A percentile compares a stretch with the other conserved stretches of the same genome.
phyloP scores from a whole-genome alignment of 2,113 vertebrate genomes.

The Microcebus murinus region DNA sequence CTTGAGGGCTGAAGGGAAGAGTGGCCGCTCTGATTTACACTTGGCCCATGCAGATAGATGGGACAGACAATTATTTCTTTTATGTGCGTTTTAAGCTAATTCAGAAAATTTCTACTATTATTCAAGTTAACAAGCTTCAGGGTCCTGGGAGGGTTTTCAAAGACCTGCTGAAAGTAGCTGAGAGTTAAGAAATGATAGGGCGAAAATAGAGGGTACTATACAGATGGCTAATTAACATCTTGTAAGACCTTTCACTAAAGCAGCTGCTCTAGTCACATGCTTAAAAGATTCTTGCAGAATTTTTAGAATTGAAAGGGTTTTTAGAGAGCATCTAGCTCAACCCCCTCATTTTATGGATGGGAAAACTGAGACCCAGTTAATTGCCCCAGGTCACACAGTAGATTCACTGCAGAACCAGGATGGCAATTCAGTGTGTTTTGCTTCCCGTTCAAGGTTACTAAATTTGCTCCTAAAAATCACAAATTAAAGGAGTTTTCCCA shows the following conservation, averaged over 20 bases:
- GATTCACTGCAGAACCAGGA: slow-evolving; percentile 13
- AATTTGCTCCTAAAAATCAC: slow-evolving; percentile 39
- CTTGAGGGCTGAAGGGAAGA: slow-evolving; percentile 29
- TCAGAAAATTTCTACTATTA: slow-evolving; percentile 76
- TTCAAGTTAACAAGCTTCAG: slow-evolving; percentile 75
- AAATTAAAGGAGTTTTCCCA: not conserved
- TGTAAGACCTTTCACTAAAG: slow-evolving; percentile 74
- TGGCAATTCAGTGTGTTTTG: not conserved
- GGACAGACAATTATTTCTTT: slow-evolving; percentile 73
- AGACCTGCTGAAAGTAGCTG: slow-evolving; percentile 68
- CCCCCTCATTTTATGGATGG: slow-evolving; percentile 75
- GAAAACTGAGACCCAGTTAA: slow-evolving; percentile 77
- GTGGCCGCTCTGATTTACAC: slow-evolving; percentile 37
- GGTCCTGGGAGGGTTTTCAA: slow-evolving; percentile 72
- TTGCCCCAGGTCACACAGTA: slow-evolving; percentile 53
- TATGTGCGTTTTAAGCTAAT: slow-evolving; percentile 72
- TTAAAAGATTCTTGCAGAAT: slow-evolving; percentile 71
- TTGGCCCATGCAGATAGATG: slow-evolving; percentile 46
- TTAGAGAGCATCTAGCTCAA: slow-evolving; percentile 63
- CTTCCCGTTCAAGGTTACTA: not conserved
- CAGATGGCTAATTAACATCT: slow-evolving; percentile 78
- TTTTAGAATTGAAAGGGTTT: slow-evolving; percentile 68
- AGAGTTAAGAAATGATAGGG: slow-evolving; percentile 71
- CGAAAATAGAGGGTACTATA: slow-evolving; percentile 66
- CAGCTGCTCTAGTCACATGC: slow-evolving; percentile 75